Conservation (phyloP, 1,140 invertebrate genomes). For the Cydia splendana region DNA sequence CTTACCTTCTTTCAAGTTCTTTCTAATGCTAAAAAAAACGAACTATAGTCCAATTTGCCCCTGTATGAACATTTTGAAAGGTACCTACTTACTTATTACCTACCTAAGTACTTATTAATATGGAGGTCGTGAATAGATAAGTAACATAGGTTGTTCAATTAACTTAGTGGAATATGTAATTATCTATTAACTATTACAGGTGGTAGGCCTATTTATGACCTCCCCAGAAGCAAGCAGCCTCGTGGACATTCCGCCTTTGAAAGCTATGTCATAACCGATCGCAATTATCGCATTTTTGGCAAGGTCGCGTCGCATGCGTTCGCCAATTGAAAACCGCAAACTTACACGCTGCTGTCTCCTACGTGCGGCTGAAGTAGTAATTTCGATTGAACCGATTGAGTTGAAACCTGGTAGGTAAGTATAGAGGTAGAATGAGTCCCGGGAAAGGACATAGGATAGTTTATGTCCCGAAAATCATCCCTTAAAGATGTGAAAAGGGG, state of each 20-base stretch:
- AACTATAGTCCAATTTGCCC: too few relatives aligned
- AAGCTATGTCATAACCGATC: conserved; percentile 29
- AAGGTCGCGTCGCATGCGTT: conserved; percentile 1
- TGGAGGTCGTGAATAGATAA: background rate
- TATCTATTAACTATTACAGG: background rate
- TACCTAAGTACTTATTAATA: too few relatives aligned
- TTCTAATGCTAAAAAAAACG: too few relatives aligned
- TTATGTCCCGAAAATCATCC: too few relatives aligned
- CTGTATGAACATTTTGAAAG: too few relatives aligned
- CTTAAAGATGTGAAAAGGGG: too few relatives aligned
- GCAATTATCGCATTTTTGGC: conserved; percentile 27
- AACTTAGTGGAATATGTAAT: background rate
- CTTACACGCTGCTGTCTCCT: background rate
- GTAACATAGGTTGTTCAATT: background rate
- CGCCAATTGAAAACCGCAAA: background rate
- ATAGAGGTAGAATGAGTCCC: too few relatives aligned
- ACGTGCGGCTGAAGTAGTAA: background rate
- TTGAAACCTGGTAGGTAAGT: too few relatives aligned
- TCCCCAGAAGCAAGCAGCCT: conserved; percentile 7
- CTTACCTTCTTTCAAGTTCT: too few relatives aligned
- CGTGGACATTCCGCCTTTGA: conserved; percentile 7
- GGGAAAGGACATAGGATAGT: too few relatives aligned
- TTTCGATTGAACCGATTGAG: too few relatives aligned
- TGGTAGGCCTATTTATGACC: background rate
- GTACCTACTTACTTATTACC: too few relatives aligned